phyloP scores from a whole-genome alignment of 2,797 vertebrate species.

The Myotis findleyi region DNA sequence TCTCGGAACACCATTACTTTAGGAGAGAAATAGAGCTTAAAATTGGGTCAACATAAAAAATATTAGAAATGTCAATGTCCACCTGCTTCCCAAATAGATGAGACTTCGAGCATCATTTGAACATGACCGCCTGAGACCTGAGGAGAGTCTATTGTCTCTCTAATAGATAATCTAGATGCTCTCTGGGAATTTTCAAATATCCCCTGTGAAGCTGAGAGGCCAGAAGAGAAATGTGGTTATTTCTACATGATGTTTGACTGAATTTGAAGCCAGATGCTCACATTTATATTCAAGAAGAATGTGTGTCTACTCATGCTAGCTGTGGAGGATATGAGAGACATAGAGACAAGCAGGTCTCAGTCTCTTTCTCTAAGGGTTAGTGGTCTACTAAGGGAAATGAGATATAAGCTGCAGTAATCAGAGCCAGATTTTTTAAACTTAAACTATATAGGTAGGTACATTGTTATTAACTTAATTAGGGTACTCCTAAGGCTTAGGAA shows the following conservation, averaged over 20 bases:
- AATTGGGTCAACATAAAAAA: conserved; percentile 60
- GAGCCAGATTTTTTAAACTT: too few relatives aligned
- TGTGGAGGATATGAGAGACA: neutral
- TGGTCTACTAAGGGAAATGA: neutral
- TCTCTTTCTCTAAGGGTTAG: neutral
- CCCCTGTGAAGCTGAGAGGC: neutral
- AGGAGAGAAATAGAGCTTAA: conserved; percentile 58
- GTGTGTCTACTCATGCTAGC: neutral
- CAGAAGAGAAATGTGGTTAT: conserved; percentile 39
- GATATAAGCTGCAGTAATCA: neutral
- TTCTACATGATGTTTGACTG: neutral
- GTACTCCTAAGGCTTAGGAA: too few relatives aligned
- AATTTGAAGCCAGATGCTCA: conserved; percentile 45
- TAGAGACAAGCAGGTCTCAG: neutral
- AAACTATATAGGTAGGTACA: too few relatives aligned
- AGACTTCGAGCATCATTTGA: neutral
- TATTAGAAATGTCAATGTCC: neutral
- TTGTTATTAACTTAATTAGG: too few relatives aligned
- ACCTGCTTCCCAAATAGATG: conserved; percentile 43
- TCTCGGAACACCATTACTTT: conserved; percentile 44
- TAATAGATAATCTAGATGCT: neutral
- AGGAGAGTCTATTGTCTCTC: neutral
- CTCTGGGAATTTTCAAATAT: conserved; percentile 26
- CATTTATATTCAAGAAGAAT: conserved; percentile 32
- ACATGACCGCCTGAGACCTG: neutral